A percentile compares a stretch with the other conserved stretches of the same genome.
Conservation (phyloP, 92 coral and sea anemone genomes). For the Parazoanthus darwini region DNA sequence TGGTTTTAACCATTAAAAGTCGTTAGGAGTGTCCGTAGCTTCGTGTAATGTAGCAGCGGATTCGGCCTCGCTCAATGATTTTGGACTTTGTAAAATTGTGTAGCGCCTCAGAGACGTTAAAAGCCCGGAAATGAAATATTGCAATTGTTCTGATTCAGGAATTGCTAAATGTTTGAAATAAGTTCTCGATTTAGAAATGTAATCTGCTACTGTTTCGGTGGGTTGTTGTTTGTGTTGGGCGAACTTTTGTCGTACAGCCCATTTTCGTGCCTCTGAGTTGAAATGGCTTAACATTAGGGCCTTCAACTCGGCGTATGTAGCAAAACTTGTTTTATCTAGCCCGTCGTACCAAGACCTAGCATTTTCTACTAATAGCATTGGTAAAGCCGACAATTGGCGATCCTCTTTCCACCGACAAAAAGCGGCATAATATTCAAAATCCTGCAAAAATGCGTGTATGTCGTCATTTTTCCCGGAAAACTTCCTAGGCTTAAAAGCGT, state of each 20-base stretch:
- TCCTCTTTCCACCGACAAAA: not conserved
- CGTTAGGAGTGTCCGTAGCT: not conserved
- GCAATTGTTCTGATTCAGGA: not conserved
- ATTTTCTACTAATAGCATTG: not conserved
- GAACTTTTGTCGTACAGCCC: not conserved
- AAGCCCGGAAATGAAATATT: not conserved
- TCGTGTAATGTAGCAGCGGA: not conserved
- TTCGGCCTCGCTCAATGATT: no score
- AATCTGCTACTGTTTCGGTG: not conserved
- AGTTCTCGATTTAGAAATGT: not conserved
- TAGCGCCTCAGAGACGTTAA: not conserved
- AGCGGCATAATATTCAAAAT: no score
- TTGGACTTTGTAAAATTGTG: not conserved
- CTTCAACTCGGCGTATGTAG: not conserved
- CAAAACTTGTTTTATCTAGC: not conserved
- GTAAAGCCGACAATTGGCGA: not conserved
- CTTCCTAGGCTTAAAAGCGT: no score
- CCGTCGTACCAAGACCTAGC: slow-evolving; percentile 1
- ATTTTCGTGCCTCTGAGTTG: not conserved
- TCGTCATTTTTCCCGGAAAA: no score
- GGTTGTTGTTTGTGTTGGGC: not conserved
- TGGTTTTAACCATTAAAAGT: no score
- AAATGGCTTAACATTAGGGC: not conserved
- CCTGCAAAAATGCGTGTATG: no score
- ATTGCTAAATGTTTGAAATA: not conserved